phyloP scores from a whole-genome alignment of 2,888 invertebrate genomes.

The Uropetala carovei region DNA sequence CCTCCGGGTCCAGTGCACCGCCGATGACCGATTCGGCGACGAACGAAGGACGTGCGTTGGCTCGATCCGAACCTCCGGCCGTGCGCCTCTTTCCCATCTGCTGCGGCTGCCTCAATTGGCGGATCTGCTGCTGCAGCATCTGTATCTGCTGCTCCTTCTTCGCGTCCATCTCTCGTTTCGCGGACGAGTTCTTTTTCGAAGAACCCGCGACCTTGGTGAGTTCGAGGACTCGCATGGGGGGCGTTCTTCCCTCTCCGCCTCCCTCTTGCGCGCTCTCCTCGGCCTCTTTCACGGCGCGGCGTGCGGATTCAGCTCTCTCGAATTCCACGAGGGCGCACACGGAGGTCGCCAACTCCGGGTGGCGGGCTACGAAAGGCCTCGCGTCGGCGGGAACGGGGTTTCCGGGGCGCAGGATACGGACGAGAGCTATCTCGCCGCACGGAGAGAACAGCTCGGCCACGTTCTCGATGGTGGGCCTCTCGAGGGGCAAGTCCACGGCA shows the following conservation, averaged over 20 bases:
- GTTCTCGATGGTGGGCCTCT: constrained; percentile 90
- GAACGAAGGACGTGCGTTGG: constrained; percentile 44
- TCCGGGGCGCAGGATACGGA: constrained; percentile 91
- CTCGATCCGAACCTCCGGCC: background rate
- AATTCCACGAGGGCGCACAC: constrained; percentile 95
- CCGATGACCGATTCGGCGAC: constrained; percentile 36
- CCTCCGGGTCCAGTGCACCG: background rate
- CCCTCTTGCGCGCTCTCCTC: constrained; percentile 70
- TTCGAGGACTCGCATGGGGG: constrained; percentile 83
- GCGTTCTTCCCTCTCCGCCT: constrained; percentile 69
- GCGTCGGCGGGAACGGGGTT: constrained; percentile 94
- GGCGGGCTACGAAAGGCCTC: constrained; percentile 92
- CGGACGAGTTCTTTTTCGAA: constrained; percentile 71
- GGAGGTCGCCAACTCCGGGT: constrained; percentile 90
- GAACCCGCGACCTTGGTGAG: constrained; percentile 79
- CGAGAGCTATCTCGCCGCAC: constrained; percentile 93
- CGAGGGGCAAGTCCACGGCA: constrained; percentile 89
- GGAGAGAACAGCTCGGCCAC: constrained; percentile 93
- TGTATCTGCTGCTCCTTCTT: constrained; percentile 71
- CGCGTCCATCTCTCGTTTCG: constrained; percentile 77
- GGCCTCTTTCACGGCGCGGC: constrained; percentile 86
- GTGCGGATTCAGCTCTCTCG: constrained; percentile 90
- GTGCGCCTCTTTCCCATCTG: constrained; percentile 33
- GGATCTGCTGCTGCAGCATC: constrained; percentile 69
- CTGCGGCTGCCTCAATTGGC: constrained; percentile 38